phyloP scores from a whole-genome alignment of 2,113 vertebrate genomes.

The Tragelaphus imberbis region DNA sequence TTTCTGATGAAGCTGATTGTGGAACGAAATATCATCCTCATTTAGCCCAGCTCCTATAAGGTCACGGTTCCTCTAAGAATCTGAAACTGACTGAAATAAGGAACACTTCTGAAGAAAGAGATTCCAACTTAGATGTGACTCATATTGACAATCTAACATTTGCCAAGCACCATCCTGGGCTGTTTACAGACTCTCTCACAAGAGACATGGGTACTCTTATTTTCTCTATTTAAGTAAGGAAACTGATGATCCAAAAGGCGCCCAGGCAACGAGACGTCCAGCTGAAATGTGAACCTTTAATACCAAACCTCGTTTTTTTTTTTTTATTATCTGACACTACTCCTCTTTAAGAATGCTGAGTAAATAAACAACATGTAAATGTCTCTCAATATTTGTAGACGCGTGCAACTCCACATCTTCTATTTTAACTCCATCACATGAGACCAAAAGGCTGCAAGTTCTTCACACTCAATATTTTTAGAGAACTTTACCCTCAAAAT shows the following conservation, averaged over 20 bases:
- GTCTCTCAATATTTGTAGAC: background rate
- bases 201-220: background rate
- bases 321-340: no score
- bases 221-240: background rate
- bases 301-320: background rate
- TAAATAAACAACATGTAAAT: background rate
- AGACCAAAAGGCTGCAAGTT: background rate
- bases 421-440: background rate
- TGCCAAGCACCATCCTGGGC: no score
- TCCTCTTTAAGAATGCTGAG: background rate
- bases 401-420: background rate
- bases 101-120: conserved; percentile 7
- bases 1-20: background rate
- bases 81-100: conserved; percentile 43
- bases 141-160: background rate
- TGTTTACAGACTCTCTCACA: background rate
- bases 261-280: rapidly evolving
- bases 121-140: background rate
- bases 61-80: conserved; percentile 33
- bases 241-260: background rate
- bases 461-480: background rate
- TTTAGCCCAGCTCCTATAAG: background rate
- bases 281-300: background rate
- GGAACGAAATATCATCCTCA: background rate
- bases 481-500: background rate